phyloP scores from a whole-genome alignment of 2,888 invertebrate species.

The Volucella zonaria region DNA sequence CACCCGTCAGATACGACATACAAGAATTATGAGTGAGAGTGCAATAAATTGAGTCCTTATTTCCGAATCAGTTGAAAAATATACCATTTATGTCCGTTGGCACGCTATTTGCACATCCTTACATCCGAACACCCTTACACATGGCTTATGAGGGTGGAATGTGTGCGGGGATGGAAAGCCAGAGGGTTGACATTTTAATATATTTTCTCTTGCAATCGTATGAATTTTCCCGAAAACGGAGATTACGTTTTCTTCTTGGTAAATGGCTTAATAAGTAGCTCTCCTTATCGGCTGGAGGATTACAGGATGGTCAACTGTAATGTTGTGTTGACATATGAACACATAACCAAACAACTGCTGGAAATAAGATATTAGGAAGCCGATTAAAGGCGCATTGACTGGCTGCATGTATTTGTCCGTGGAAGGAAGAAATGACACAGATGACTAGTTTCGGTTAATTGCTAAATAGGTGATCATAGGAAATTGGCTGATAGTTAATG shows the following conservation, averaged over 20 bases:
- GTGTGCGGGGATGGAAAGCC: neutral
- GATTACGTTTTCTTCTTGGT: conserved; percentile 72
- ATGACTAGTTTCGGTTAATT: conserved; percentile 64
- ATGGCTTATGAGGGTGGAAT: conserved; percentile 48
- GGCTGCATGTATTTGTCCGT: neutral
- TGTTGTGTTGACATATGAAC: conserved; percentile 75
- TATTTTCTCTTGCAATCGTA: conserved; percentile 45
- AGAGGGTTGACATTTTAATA: conserved; percentile 58
- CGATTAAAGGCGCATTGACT: conserved; percentile 39
- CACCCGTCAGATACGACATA: conserved; percentile 43
- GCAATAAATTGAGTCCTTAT: conserved; percentile 74
- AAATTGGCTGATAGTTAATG: conserved; percentile 69
- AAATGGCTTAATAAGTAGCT: conserved; percentile 74
- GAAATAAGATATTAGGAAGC: conserved; percentile 44
- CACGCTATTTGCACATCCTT: conserved; percentile 72
- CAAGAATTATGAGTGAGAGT: conserved; percentile 67
- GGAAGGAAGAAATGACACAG: conserved; percentile 31
- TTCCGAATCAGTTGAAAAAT: conserved; percentile 74
- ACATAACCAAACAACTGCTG: conserved; percentile 68
- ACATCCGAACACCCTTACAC: conserved; percentile 9
- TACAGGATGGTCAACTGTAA: conserved; percentile 74
- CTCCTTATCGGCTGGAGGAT: conserved; percentile 67
- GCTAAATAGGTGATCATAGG: conserved; percentile 53
- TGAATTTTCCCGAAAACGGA: conserved; percentile 62
- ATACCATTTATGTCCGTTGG: conserved; percentile 71